Percentiles rank a stretch among this genome's conserved stretches.
Conservation (phyloP, 2,888 invertebrate genomes). For the Himalopsyche tibetana region DNA sequence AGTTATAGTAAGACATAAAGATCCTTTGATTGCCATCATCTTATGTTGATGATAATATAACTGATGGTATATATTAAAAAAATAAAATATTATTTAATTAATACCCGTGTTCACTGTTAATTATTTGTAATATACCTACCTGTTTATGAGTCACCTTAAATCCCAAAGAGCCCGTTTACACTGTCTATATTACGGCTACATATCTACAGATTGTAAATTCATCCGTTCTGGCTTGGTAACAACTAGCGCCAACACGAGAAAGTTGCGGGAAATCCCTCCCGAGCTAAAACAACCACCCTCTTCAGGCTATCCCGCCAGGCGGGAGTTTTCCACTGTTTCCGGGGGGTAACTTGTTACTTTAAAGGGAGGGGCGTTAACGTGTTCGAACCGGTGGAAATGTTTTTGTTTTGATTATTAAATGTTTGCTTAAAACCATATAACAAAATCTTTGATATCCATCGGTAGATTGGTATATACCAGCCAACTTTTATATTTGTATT, state of each 20-base stretch:
- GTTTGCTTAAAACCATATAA: too few species aligned
- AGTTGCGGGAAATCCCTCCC: constrained; percentile 36
- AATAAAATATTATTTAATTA: background rate
- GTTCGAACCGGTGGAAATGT: background rate
- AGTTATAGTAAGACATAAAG: too few species aligned
- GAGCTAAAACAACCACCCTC: constrained; percentile 25
- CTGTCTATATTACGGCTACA: background rate
- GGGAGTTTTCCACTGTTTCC: constrained; percentile 33
- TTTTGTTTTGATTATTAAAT: background rate
- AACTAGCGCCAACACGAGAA: constrained; percentile 2
- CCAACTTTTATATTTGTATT: too few species aligned
- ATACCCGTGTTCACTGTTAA: background rate
- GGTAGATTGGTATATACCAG: too few species aligned
- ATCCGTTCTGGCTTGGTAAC: constrained; percentile 31
- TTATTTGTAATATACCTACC: background rate
- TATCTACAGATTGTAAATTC: constrained; percentile 13
- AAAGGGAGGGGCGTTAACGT: constrained; percentile 6
- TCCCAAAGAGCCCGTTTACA: constrained; percentile 23
- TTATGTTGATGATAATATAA: too few species aligned
- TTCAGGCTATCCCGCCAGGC: constrained; percentile 32
- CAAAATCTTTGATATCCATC: too few species aligned
- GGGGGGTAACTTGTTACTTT: constrained; percentile 42
- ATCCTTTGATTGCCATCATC: too few species aligned
- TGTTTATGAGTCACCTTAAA: constrained; percentile 5
- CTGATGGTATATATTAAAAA: background rate